These are phyloP conservation scores for Euplagia quadripunctaria DNA, from an alignment of 2,888 invertebrate species.

Conservation along the genomic window DNA sequence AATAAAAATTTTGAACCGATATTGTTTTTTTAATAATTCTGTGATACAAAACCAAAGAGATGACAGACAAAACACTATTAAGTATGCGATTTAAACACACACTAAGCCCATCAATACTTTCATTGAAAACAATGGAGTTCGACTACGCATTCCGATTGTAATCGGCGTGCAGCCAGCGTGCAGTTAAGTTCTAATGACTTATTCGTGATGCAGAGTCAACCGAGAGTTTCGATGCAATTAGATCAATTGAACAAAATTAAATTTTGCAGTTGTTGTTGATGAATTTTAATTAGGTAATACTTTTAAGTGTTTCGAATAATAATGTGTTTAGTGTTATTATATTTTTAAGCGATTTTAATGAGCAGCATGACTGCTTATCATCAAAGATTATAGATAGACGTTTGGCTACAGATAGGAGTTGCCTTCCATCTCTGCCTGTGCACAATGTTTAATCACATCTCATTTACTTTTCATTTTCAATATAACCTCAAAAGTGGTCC, in stretches of 20 bases:
- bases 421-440: too few species aligned
- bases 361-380: too few species aligned
- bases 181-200: neutral
- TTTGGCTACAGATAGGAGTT: too few species aligned
- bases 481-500: too few species aligned
- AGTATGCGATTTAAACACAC: too few species aligned
- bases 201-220: neutral
- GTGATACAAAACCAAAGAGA: neutral
- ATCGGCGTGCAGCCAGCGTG: neutral
- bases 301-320: neutral
- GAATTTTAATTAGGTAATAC: neutral
- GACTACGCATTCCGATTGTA: neutral
- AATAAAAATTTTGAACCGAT: conserved; percentile 59
- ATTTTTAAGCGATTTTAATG: too few species aligned
- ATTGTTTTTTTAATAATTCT: conserved; percentile 6
- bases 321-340: too few species aligned
- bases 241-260: neutral
- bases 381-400: too few species aligned
- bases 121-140: neutral
- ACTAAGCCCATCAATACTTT: neutral
- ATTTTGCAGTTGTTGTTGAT: neutral
- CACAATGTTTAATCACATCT: too few species aligned
- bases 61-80: too few species aligned
- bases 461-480: too few species aligned
- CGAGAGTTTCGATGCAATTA: neutral